A percentile compares a stretch with the other conserved stretches of the same genome.
These are phyloP conservation scores for Myrmecophaga tridactyla DNA, from an alignment of 2,113 vertebrate genomes.

Conservation along the genomic window DNA sequence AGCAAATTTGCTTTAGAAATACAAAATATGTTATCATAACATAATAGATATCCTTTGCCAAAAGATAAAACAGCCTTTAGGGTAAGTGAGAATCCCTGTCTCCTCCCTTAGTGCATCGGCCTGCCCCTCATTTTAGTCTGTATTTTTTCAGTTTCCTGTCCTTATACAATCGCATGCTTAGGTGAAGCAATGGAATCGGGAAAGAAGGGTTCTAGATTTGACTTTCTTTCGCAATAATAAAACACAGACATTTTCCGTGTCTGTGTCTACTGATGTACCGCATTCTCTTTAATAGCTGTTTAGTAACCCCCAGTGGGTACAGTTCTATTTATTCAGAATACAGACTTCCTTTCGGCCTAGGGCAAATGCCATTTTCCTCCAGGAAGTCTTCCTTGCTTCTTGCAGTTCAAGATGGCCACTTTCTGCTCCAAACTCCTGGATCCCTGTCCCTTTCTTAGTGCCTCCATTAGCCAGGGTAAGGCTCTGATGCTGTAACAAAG, in stretches of 20 bases:
- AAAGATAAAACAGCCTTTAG: background rate
- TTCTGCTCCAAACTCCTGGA: background rate
- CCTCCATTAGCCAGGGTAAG: background rate
- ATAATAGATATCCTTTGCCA: background rate
- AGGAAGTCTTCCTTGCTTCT: background rate
- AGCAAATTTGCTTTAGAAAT: background rate
- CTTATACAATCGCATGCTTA: background rate
- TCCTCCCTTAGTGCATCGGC: background rate
- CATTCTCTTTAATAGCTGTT: background rate
- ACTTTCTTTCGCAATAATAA: background rate
- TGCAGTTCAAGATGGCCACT: background rate
- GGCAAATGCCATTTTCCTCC: background rate
- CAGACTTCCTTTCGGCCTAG: background rate
- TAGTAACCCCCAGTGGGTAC: no score
- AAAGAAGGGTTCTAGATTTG: accelerated
- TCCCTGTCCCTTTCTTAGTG: background rate
- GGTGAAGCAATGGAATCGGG: accelerated
- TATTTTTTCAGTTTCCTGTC: background rate
- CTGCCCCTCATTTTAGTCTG: background rate
- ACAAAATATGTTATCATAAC: background rate
- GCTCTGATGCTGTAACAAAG: background rate
- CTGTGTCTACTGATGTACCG: background rate
- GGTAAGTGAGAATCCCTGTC: background rate
- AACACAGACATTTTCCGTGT: background rate
- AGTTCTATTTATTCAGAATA: background rate